Evolutionary conservation across 2,797 vertebrate species (phyloP), one percentile per base, ranked within the genome.

Genomic region (Decapterus maruadsi): DNA sequence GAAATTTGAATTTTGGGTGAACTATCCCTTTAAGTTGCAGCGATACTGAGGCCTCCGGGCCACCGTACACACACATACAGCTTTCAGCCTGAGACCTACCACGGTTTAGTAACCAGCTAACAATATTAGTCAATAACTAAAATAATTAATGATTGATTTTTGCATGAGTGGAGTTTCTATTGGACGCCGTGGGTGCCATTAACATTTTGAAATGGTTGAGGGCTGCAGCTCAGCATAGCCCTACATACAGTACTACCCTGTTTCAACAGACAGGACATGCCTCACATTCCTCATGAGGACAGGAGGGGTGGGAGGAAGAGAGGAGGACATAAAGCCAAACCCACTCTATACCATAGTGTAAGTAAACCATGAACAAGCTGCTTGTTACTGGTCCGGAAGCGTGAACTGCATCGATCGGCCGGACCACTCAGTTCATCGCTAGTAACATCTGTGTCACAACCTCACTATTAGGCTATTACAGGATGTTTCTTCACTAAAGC

Each of bases 181-280:
- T 6, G 29, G 16, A 45, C n/a, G 34, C 11, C 11, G 26, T 56
- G 34, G 20, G 58, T 1, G 29, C 53, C 65, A 75, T 78, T 68
- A 48, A 64, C 48, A 61, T 73, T 68, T 73, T 4, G 43, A 78
- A 67, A 81, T 26, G 64, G 50, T 48, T 63, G 71, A 4, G 31
- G 72, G 69, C 72, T 78, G 74, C 57, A 75, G 77, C 26, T 62
- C 75, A 31, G 57, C 79, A 68, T 17, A 45, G 81, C 87, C 46
- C 54, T 34, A 46, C 62, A 59, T 81, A 89, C 84, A 90, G 79
- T 78, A 75, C 34, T 78, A 75, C 38, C 36, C 74, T 62, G 83
- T 86, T 90, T 89, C 82, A 91, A 88, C 89, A 91, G 77, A 89
- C 88, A 89, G 88, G 88, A 92, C 85, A 89, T 92, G 83, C 90